These are phyloP conservation scores for Garrulus glandarius DNA, from an alignment of 2,797 vertebrate genomes.

Conservation along the genomic window DNA sequence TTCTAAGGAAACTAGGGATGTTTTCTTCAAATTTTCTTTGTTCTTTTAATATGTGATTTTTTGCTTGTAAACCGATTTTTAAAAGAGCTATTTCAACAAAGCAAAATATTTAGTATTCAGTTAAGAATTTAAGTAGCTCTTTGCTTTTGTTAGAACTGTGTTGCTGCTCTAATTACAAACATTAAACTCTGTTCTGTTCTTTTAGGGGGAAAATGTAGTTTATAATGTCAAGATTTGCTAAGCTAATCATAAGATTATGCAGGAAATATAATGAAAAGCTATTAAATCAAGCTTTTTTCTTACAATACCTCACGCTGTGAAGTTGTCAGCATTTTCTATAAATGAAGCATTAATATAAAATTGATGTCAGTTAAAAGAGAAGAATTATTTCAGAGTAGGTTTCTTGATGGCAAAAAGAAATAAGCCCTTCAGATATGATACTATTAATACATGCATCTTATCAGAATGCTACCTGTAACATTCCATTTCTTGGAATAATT, in stretches of 20 bases:
- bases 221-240: constrained; percentile 43
- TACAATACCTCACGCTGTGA: constrained; percentile 59
- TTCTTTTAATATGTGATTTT: background rate
- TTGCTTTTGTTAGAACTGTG: constrained; percentile 6
- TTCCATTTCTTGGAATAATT: background rate
- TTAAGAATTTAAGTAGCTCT: background rate
- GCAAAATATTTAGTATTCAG: background rate
- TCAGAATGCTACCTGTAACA: background rate
- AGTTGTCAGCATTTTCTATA: constrained; percentile 64
- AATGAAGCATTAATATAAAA: constrained; percentile 74
- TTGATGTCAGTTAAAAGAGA: constrained; percentile 49
- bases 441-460: constrained; percentile 33
- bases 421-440: constrained; percentile 17
- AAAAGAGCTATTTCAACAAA: background rate
- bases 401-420: constrained; percentile 24
- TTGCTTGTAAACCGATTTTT: background rate
- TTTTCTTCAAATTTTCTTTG: background rate
- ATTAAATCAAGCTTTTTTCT: constrained; percentile 62
- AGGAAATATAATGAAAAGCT: constrained; percentile 57
- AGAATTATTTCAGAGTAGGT: constrained; percentile 53
- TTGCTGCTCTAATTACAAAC: constrained; percentile 32
- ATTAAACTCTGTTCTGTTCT: background rate
- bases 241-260: constrained; percentile 48
- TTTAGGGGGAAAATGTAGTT: constrained; percentile 26
- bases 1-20: background rate